Conservation (phyloP, 2,113 vertebrate genomes). For the Brachypodius melanocephalos region DNA sequence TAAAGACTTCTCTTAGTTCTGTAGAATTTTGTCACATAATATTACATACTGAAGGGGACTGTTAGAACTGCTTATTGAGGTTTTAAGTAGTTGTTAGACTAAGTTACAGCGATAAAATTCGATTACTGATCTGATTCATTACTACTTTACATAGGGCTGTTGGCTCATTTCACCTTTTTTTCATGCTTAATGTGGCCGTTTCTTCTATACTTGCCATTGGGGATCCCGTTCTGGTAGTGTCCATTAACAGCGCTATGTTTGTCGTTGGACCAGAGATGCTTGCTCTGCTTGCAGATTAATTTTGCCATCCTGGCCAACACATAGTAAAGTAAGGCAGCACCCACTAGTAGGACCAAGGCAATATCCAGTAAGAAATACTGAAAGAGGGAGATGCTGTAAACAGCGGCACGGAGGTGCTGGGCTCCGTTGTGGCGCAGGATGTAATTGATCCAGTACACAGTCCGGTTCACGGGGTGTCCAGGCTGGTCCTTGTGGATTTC, state of each 20-base stretch:
- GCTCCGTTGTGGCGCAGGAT: conserved; percentile 91
- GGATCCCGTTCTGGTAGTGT: conserved; percentile 89
- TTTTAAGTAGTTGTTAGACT: conserved; percentile 79
- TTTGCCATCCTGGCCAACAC: conserved; percentile 73
- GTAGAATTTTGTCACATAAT: conserved; percentile 68
- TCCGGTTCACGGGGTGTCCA: conserved; percentile 89
- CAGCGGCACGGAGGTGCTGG: conserved; percentile 87
- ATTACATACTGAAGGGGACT: conserved; percentile 65
- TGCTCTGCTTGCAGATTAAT: conserved; percentile 70
- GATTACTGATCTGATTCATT: conserved; percentile 61
- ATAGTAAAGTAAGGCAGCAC: conserved; percentile 72
- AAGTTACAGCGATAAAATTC: conserved; percentile 74
- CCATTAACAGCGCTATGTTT: conserved; percentile 82
- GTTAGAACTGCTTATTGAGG: conserved; percentile 74
- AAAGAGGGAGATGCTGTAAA: conserved; percentile 86
- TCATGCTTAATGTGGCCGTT: conserved; percentile 89
- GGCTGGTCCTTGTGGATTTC: conserved; percentile 97
- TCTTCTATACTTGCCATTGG: conserved; percentile 91
- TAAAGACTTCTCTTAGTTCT: conserved; percentile 57
- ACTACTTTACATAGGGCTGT: conserved; percentile 24
- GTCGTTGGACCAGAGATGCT: conserved; percentile 51
- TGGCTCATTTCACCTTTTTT: conserved; percentile 92
- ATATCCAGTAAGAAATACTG: conserved; percentile 96
- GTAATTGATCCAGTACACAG: conserved; percentile 94
- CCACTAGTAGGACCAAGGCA: conserved; percentile 72